Base-by-base conservation (phyloP, 2,797 vertebrate species). In the Paedocypris micromegethes region DNA sequence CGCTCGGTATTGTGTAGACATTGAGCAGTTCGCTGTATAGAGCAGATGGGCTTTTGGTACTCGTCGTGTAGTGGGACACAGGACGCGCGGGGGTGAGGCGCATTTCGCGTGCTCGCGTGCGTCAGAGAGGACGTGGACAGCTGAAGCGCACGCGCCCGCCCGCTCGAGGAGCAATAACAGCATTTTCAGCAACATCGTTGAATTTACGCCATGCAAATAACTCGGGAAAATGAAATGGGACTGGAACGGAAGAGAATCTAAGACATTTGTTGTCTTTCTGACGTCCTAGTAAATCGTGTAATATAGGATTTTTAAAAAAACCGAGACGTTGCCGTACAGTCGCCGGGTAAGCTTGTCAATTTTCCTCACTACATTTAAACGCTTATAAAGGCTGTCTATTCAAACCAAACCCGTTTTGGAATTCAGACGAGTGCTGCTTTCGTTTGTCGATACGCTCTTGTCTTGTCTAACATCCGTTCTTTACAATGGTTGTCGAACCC, bases 101-200 rank as follows among this genome's bases (percentile, higher is more conserved):
- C 55, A 58, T 54, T 62, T 71, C 60, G 66, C 61, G 72, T 52
- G 68, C 64, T 67, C 64, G 70, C 53, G 73, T 78, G 77, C 77
- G 77, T 78, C 77, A 78, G 67, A 74, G 68, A 70, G 38, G 66
- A 70, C 73, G 58, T 59, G 46, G 63, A 66, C 61, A 74, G 70
- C 46, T 68, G 68, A 62, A 70, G 60, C 61, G 59, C 71, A 66
- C 69, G 64, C 67, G 53, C 69, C 53, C 60, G 65, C 65, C 56
- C 68, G 59, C 64, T 56, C 44, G 43, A 66, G 62, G 56, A 78
- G 71, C 74, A 78, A 78, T 73, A 78, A 72, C 68, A 69, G 70
- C 66, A 58, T 74, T 62, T 62, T 62, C 66, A 57, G 40, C 53
- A 38, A 47, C 72, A 70, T 75, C 72, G 42, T 40, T 73, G 45